phyloP scores from a whole-genome alignment of 2,888 invertebrate species.

The Sussaba pulchella region DNA sequence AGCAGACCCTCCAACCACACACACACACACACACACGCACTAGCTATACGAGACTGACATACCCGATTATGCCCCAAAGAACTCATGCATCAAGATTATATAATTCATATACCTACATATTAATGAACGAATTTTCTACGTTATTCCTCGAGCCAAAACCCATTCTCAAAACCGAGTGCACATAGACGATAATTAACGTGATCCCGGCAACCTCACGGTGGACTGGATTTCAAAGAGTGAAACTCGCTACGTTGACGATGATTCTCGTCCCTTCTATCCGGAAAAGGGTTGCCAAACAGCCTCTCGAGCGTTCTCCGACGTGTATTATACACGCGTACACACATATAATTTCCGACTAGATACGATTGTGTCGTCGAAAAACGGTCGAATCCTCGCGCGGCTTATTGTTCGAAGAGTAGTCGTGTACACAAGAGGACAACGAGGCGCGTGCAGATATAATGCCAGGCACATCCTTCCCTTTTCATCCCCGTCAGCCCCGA shows the following conservation, averaged over 20 bases:
- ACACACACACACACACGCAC: too few relatives aligned
- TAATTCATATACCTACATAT: neutral
- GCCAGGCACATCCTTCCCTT: constrained; percentile 34
- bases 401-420: constrained; percentile 42
- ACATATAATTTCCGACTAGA: constrained; percentile 50
- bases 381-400: constrained; percentile 36
- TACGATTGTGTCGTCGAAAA: constrained; percentile 61
- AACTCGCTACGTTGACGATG: constrained; percentile 29
- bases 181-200: constrained; percentile 24
- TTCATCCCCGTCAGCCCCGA: neutral
- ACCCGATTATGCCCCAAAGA: neutral
- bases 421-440: constrained; percentile 11
- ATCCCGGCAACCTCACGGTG: constrained; percentile 24
- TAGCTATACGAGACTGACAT: neutral
- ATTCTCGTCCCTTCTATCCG: constrained; percentile 41
- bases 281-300: constrained; percentile 12
- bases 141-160: neutral
- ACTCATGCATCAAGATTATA: neutral
- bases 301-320: constrained; percentile 36
- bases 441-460: constrained; percentile 46
- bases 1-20: neutral
- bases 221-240: constrained; percentile 51
- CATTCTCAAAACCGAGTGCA: neutral
- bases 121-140: neutral
- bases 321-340: constrained; percentile 29